phyloP scores from a whole-genome alignment of 2,113 vertebrate species.

The Stigmatopora nigra region DNA sequence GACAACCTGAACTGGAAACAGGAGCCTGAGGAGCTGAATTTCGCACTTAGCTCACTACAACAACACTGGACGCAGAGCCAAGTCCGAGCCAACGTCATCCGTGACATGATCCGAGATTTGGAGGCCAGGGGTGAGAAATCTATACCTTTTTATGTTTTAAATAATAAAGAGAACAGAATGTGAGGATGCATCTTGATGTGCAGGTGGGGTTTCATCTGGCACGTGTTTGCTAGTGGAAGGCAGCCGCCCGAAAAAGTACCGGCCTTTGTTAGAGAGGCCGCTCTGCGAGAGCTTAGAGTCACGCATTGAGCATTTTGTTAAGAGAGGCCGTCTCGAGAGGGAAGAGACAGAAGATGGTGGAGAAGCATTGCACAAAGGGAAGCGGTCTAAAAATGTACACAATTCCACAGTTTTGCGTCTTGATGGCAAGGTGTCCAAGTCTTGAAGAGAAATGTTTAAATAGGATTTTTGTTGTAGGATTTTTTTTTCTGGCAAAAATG shows the following conservation, averaged over 20 bases:
- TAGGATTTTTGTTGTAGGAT: neutral
- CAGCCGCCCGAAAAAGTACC: constrained; percentile 77
- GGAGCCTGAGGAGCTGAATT: constrained; percentile 71
- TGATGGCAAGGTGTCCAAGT: constrained; percentile 2
- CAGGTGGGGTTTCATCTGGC: constrained; percentile 45
- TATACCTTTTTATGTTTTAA: neutral
- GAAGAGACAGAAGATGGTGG: constrained; percentile 62
- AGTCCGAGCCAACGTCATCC: constrained; percentile 76
- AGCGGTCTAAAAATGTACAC: constrained; percentile 47
- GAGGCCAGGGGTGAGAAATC: constrained; percentile 41
- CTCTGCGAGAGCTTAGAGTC: constrained; percentile 86
- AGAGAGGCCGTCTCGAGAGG: constrained; percentile 76
- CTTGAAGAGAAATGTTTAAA: constrained; percentile 3
- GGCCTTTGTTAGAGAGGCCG: constrained; percentile 79
- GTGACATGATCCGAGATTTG: constrained; percentile 77
- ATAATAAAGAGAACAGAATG: neutral
- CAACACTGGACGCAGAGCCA: constrained; percentile 84
- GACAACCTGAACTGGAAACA: constrained; percentile 76
- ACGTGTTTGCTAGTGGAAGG: constrained; percentile 79
- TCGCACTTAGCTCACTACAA: constrained; percentile 74
- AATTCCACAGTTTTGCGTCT: constrained; percentile 11
- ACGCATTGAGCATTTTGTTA: constrained; percentile 81
- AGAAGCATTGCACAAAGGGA: constrained; percentile 47
- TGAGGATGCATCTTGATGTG: neutral
- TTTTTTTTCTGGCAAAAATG: neutral